Conservation (phyloP, 2,797 vertebrate species). For the Dipus sagitta region DNA sequence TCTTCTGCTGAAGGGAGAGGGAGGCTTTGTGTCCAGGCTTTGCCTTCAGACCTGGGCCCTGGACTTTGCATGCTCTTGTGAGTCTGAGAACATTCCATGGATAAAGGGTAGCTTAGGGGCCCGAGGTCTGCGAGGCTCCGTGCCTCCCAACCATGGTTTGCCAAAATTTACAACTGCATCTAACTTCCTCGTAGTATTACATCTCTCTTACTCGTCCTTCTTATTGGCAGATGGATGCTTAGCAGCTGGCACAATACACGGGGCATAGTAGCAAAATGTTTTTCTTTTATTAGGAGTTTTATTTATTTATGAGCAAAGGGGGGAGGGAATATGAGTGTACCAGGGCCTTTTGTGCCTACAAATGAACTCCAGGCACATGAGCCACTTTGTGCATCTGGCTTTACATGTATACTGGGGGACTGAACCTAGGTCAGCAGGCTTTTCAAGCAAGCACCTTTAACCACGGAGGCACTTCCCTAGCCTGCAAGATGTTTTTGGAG, state of each 20-base stretch:
- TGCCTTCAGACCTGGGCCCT: no score
- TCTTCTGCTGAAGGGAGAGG: background rate
- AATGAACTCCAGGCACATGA: no score
- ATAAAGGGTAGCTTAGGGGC: background rate
- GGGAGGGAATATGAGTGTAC: no score
- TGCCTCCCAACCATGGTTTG: background rate
- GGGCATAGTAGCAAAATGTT: background rate
- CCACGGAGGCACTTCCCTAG: background rate
- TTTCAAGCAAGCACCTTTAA: no score
- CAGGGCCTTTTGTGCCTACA: no score
- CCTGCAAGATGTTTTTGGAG: background rate
- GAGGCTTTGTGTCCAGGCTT: background rate
- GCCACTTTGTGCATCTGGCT: no score
- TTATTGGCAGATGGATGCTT: background rate
- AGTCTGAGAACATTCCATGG: background rate
- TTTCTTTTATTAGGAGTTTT: no score
- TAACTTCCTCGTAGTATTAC: background rate
- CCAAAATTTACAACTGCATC: background rate
- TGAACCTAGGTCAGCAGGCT: no score
- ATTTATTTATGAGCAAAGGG: no score
- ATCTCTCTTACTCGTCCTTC: background rate
- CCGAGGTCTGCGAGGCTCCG: background rate
- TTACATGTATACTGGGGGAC: no score
- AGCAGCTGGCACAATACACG: background rate
- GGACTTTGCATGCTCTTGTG: fast-evolving